A percentile compares a stretch with the other conserved stretches of the same genome.
These are phyloP conservation scores for Lepidurus couesii DNA, from an alignment of 1,140 invertebrate genomes.

Conservation along the genomic window DNA sequence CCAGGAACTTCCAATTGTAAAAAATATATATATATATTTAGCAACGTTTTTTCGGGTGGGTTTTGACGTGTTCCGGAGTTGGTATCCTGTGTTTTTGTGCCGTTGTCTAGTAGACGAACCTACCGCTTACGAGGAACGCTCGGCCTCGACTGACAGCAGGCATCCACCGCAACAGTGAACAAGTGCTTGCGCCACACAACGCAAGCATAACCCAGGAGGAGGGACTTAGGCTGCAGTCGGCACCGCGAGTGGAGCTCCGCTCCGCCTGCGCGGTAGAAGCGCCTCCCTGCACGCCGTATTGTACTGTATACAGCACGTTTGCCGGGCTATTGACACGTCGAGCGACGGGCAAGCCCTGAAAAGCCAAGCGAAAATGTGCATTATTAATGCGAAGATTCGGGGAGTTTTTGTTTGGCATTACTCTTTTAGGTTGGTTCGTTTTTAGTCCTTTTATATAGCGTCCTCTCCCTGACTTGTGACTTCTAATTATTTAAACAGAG, in stretches of 20 bases:
- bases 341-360: too few relatives aligned
- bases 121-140: conserved; percentile 1
- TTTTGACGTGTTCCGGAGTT: too few relatives aligned
- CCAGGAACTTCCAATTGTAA: conserved; percentile 1
- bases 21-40: neutral
- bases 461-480: conserved; percentile 22
- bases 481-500: neutral
- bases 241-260: too few relatives aligned
- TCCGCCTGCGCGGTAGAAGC: too few relatives aligned
- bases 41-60: too few relatives aligned
- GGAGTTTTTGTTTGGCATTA: neutral
- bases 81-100: neutral
- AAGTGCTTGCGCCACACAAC: neutral
- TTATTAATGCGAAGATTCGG: neutral
- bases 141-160: neutral
- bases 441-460: neutral
- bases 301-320: too few relatives aligned
- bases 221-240: neutral
- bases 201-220: neutral
- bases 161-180: neutral
- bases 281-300: too few relatives aligned
- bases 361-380: too few relatives aligned
- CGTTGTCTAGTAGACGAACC: neutral
- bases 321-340: too few relatives aligned
- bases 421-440: neutral